A percentile compares a stretch with the other conserved stretches of the same genome.
Conservation (phyloP, 2,113 vertebrate genomes). For the Vidua chalybeata region DNA sequence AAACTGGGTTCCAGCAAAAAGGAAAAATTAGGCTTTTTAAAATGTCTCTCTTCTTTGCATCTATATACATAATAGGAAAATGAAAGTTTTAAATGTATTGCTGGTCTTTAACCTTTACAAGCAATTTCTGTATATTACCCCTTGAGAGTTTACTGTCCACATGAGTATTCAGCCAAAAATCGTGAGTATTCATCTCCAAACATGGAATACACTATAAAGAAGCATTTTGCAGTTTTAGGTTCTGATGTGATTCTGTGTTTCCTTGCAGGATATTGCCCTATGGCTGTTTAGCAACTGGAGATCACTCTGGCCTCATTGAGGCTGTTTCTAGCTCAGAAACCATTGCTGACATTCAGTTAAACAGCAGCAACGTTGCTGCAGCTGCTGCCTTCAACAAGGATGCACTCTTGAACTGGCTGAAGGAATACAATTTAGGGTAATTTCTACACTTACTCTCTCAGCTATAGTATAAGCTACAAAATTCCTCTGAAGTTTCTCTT, state of each 20-base stretch:
- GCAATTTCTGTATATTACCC: neutral
- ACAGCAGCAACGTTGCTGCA: slow-evolving; percentile 95
- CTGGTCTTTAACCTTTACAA: neutral
- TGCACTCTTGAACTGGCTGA: slow-evolving; percentile 97
- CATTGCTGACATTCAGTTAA: slow-evolving; percentile 98
- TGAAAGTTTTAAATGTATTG: neutral
- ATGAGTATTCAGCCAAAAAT: neutral
- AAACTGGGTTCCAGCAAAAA: neutral
- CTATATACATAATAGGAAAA: neutral
- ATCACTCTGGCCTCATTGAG: slow-evolving; percentile 95
- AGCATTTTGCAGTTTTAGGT: neutral
- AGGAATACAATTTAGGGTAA: slow-evolving; percentile 95
- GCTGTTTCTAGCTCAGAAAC: slow-evolving; percentile 94
- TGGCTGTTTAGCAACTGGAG: slow-evolving; percentile 94
- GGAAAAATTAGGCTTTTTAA: neutral
- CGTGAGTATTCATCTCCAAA: neutral
- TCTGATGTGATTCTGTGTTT: neutral
- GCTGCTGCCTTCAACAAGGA: slow-evolving; percentile 99
- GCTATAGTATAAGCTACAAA: neutral
- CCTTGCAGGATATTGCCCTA: slow-evolving; percentile 91
- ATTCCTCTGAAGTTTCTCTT: neutral
- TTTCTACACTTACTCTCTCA: neutral
- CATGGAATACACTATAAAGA: neutral
- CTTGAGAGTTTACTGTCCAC: neutral
- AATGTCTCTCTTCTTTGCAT: neutral